Conservation (phyloP, 2,113 vertebrate genomes). For the Etheostoma cragini region DNA sequence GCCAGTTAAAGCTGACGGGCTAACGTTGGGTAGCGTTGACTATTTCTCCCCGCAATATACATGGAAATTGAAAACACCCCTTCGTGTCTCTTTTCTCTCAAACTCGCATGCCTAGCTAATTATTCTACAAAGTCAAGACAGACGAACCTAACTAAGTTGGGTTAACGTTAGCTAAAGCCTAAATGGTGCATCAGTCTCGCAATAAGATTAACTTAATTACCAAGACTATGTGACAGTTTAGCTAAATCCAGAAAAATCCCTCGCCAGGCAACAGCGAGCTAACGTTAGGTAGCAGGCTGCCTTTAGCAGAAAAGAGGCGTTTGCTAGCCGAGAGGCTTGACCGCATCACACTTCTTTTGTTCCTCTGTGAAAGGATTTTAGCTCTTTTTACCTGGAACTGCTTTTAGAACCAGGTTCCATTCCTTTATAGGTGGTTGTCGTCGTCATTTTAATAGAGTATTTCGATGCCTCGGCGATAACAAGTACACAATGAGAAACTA, state of each 20-base stretch:
- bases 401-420: constrained; percentile 94
- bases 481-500: constrained; percentile 41
- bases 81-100: not conserved
- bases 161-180: constrained; percentile 25
- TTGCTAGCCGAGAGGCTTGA: constrained; percentile 46
- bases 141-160: constrained; percentile 50
- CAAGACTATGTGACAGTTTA: constrained; percentile 66
- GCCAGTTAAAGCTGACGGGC: not conserved
- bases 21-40: not conserved
- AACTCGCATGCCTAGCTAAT: not conserved
- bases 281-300: constrained; percentile 8
- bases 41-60: not conserved
- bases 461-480: constrained; percentile 33
- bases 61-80: not conserved
- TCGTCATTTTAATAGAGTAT: constrained; percentile 88
- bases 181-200: constrained; percentile 37
- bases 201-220: constrained; percentile 77
- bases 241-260: constrained; percentile 66
- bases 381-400: constrained; percentile 92
- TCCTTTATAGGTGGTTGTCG: constrained; percentile 93
- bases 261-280: constrained; percentile 26
- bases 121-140: not conserved
- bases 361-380: constrained; percentile 59
- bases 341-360: constrained; percentile 85
- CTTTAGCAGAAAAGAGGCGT: constrained; percentile 46